phyloP scores from a whole-genome alignment of 2,113 vertebrate species.

The Pygoscelis adeliae region DNA sequence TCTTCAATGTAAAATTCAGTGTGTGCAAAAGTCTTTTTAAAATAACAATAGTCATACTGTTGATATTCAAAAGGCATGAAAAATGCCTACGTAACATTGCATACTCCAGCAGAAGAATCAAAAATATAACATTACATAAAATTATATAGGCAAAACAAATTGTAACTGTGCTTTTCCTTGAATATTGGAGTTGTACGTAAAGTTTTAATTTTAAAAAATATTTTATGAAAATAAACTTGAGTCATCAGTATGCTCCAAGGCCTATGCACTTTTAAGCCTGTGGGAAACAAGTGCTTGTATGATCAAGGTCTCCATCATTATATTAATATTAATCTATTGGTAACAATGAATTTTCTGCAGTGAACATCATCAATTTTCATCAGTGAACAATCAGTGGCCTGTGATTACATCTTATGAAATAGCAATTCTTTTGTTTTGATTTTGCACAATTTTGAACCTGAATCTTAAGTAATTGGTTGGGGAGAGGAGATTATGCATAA shows the following conservation, averaged over 20 bases:
- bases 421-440: slow-evolving; percentile 43
- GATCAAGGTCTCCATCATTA: neutral
- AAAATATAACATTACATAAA: neutral
- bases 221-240: neutral
- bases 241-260: neutral
- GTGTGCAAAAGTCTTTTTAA: neutral
- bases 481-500: neutral
- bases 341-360: slow-evolving; percentile 5
- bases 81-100: neutral
- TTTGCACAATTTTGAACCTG: slow-evolving; percentile 4
- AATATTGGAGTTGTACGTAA: neutral
- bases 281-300: neutral
- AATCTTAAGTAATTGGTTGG: neutral
- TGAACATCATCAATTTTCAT: slow-evolving; percentile 38
- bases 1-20: neutral
- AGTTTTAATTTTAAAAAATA: neutral
- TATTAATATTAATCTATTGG: slow-evolving; percentile 11
- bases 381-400: slow-evolving; percentile 31
- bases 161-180: neutral
- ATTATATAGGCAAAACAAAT: neutral
- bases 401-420: slow-evolving; percentile 42
- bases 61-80: neutral
- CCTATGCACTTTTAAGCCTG: neutral
- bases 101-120: neutral
- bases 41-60: neutral